phyloP scores from a whole-genome alignment of 2,113 vertebrate genomes.

The Myotis davidii region DNA sequence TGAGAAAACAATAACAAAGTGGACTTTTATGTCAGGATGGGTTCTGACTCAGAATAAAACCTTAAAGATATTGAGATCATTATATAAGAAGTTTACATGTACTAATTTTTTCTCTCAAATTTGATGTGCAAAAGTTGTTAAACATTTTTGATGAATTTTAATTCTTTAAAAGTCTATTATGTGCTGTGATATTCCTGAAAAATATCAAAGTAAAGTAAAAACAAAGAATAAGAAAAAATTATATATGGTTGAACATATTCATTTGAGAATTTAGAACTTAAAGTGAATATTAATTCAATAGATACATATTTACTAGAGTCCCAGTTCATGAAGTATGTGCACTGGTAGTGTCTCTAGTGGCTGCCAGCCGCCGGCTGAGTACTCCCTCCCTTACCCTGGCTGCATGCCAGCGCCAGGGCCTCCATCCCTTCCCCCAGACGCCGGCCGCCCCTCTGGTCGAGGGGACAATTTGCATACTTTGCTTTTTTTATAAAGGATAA shows the following conservation, averaged over 20 bases:
- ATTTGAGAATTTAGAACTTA: conserved; percentile 8
- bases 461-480: too few relatives aligned
- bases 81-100: background rate
- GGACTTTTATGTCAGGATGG: background rate
- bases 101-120: conserved; percentile 10
- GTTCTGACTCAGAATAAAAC: background rate
- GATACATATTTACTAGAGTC: background rate
- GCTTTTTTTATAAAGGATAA: too few relatives aligned
- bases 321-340: too few relatives aligned
- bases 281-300: background rate
- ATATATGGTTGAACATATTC: background rate
- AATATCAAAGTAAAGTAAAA: background rate
- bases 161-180: background rate
- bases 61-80: background rate
- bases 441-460: too few relatives aligned
- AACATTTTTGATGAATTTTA: background rate
- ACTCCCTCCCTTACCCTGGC: too few relatives aligned
- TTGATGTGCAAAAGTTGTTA: background rate
- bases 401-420: too few relatives aligned
- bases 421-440: too few relatives aligned
- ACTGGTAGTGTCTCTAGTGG: too few relatives aligned
- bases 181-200: background rate
- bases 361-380: too few relatives aligned
- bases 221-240: background rate
- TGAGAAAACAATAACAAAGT: conserved; percentile 3